phyloP scores from a whole-genome alignment of 2,797 vertebrate species.

The Phalloptychus januarius region DNA sequence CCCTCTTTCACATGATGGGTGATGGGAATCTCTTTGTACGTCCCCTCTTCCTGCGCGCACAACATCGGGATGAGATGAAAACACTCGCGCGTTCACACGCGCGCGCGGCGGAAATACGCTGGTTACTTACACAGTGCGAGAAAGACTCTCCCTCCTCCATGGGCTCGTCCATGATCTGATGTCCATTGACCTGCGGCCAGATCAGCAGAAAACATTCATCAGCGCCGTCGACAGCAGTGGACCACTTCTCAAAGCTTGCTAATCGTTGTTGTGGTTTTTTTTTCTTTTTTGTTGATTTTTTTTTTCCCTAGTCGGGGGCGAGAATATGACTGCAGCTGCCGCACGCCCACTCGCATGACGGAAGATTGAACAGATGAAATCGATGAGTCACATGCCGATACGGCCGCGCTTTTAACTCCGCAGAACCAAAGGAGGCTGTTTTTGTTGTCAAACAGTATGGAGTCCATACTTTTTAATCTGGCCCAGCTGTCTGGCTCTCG shows the following conservation, averaged over 20 bases:
- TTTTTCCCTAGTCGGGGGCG: conserved; percentile 20
- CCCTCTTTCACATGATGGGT: conserved; percentile 97
- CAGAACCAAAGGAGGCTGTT: conserved; percentile 27
- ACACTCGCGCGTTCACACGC: no score
- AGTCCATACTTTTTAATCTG: conserved; percentile 64
- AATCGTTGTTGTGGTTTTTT: conserved; percentile 43
- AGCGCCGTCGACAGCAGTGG: conserved; percentile 24
- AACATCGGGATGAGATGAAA: conserved; percentile 17
- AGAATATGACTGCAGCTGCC: conserved; percentile 61
- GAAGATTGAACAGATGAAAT: conserved; percentile 69
- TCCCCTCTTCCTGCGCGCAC: conserved; percentile 87
- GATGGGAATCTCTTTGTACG: conserved; percentile 96
- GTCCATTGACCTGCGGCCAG: conserved; percentile 88
- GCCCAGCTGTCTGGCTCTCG: conserved; percentile 66
- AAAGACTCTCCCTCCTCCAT: conserved; percentile 95
- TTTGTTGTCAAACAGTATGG: conserved; percentile 72
- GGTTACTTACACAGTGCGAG: conserved; percentile 93
- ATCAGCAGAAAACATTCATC: conserved; percentile 46
- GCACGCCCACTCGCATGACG: conserved; percentile 71
- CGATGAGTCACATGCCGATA: conserved; percentile 68
- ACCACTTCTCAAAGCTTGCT: conserved; percentile 51
- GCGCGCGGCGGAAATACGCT: no score
- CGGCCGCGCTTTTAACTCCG: conserved; percentile 36
- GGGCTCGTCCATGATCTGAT: conserved; percentile 95
- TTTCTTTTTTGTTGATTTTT: no score